Evolutionary conservation across 1,140 invertebrate genomes (phyloP), one percentile per base, ranked within the genome.

Genomic region (Drosophila ohnishii): DNA sequence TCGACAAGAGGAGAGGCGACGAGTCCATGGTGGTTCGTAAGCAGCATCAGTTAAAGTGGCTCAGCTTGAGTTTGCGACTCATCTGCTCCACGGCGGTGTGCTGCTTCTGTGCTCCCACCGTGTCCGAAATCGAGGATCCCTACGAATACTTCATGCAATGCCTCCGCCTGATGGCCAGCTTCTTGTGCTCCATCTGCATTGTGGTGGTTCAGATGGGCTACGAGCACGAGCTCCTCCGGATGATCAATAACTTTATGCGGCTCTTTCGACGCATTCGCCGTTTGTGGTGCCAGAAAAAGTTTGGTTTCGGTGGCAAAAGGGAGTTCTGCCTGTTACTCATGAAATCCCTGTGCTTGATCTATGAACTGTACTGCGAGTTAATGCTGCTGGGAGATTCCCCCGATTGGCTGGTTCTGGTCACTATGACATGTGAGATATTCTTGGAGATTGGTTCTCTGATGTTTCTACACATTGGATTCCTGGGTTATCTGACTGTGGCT

Each of bases 401-500:
- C 9, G 22, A 37, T 2, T 34, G 2, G 9, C 6, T 62, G 3
- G 9, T 0, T 3, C 1, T 4, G 8, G 11, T 7, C 3, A 19
- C 22, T 0, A 7, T 45, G 5, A 0, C 73, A 3, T 40, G 58
- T 13, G 70, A 88, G 0, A 57, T 73, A 2, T 50, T 75, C 16
- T 37, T 63, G 3, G 35, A 58, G 7, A 22, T 77, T 0, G 65
- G 61, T 13, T 47, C 65, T 0, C 10, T 47, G 9, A 80, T 88
- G 77, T 77, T 88, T 28, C 22, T 76, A 3, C 76, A 88, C 10
- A 77, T 74, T n/a, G 72, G 70, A 6, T 88, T 88, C 5, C 48
- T 80, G 30, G 85, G 84, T 2, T 88, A 69, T n/a, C 74, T 88
- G 6, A 78, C 70, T n/a, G 39, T 88, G 22, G 84, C 80, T 4